Conservation (phyloP, 2,888 invertebrate species). For the Neelides folsomi region DNA sequence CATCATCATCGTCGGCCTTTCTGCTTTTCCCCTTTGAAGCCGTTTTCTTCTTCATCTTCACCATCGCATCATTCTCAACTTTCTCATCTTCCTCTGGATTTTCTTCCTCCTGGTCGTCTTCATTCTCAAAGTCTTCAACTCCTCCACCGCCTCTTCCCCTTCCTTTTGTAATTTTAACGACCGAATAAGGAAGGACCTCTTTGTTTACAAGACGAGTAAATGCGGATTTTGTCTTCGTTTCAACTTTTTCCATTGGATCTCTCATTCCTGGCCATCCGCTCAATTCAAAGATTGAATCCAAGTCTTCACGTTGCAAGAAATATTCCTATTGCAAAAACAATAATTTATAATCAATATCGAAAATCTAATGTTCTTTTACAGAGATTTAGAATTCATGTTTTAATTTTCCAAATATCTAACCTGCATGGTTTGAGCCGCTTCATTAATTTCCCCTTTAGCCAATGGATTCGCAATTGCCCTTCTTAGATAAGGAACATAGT, state of each 20-base stretch:
- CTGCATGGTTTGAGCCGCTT: constrained; percentile 55
- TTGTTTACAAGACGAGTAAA: constrained; percentile 90
- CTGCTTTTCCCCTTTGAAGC: neutral
- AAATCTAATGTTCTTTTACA: neutral
- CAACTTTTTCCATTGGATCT: constrained; percentile 62
- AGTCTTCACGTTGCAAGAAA: constrained; percentile 75
- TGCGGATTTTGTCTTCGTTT: constrained; percentile 75
- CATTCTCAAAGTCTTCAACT: constrained; percentile 38
- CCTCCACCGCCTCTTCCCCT: constrained; percentile 48
- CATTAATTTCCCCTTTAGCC: constrained; percentile 52
- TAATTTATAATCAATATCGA: no score
- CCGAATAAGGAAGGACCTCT: constrained; percentile 64
- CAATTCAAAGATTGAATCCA: constrained; percentile 76
- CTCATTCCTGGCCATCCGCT: constrained; percentile 66
- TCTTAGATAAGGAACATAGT: constrained; percentile 70
- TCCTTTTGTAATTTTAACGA: constrained; percentile 47
- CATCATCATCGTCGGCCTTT: neutral
- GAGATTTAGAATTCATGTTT: neutral
- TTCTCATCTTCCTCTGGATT: constrained; percentile 40
- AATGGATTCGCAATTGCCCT: constrained; percentile 65
- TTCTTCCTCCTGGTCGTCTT: constrained; percentile 38
- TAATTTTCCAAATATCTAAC: constrained; percentile 38
- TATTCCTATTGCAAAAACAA: constrained; percentile 49
- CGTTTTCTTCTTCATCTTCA: constrained; percentile 48
- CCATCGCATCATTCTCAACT: constrained; percentile 58